Conservation (phyloP, 2,797 vertebrate species). For the Manis pentadactyla region DNA sequence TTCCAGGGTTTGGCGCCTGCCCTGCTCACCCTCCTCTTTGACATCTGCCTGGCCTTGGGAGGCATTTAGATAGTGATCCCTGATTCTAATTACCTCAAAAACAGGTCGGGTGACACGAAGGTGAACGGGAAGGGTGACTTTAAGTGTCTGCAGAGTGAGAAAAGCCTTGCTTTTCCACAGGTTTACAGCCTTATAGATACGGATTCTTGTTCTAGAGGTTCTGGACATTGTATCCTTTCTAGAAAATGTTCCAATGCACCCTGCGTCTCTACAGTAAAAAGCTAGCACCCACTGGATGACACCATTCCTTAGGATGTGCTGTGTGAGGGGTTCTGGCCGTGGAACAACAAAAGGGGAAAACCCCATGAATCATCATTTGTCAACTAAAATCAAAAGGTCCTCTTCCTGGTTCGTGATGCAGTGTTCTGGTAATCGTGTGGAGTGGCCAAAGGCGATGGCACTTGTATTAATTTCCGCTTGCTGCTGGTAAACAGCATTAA, state of each 20-base stretch:
- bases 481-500: no score
- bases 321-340: accelerated
- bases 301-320: accelerated
- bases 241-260: neutral
- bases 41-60: neutral
- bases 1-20: accelerated
- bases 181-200: neutral
- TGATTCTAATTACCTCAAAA: no score
- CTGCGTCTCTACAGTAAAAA: neutral
- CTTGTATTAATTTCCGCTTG: no score
- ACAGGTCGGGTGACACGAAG: accelerated
- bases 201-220: neutral
- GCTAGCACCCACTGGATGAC: accelerated
- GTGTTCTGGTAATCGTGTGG: no score
- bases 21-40: neutral
- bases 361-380: accelerated
- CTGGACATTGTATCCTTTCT: neutral
- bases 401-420: accelerated
- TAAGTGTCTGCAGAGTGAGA: no score
- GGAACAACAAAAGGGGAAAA: neutral
- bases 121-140: neutral
- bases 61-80: neutral
- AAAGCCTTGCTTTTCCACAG: accelerated
- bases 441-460: no score
- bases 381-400: neutral